phyloP scores from a whole-genome alignment of 2,797 vertebrate species.

The Clarias pachynema region DNA sequence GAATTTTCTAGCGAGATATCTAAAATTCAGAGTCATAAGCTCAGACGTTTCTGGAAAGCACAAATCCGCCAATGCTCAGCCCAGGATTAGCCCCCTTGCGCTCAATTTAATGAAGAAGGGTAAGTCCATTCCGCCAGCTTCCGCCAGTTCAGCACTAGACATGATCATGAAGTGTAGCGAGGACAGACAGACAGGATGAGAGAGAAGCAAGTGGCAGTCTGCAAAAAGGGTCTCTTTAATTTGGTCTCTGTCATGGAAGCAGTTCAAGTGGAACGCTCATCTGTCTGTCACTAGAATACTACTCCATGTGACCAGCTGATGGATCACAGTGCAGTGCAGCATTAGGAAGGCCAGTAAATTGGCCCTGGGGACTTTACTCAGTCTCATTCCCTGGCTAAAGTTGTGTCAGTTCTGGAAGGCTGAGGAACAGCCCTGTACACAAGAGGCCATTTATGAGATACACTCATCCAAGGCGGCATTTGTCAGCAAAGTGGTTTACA shows the following conservation, averaged over 20 bases:
- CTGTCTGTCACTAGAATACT: conserved; percentile 64
- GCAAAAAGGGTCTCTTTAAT: conserved; percentile 61
- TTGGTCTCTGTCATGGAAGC: conserved; percentile 55
- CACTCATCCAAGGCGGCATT: conserved; percentile 45
- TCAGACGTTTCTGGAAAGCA: conserved; percentile 53
- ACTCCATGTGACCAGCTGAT: conserved; percentile 59
- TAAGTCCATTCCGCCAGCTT: conserved; percentile 63
- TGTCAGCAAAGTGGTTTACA: conserved; percentile 53
- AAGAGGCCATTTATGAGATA: conserved; percentile 48
- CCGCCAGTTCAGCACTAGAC: conserved; percentile 58
- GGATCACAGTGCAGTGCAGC: conserved; percentile 56
- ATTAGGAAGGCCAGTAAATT: conserved; percentile 59
- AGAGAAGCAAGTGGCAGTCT: conserved; percentile 44
- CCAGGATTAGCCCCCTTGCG: conserved; percentile 62
- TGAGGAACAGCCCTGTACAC: conserved; percentile 41
- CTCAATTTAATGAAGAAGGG: conserved; percentile 61
- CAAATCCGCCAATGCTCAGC: conserved; percentile 57
- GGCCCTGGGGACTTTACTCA: conserved; percentile 49
- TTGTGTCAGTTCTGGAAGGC: conserved; percentile 31
- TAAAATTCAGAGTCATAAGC: conserved; percentile 59
- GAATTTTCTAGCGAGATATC: conserved; percentile 49
- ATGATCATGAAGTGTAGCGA: conserved; percentile 60
- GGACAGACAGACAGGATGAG: conserved; percentile 53
- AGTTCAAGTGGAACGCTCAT: conserved; percentile 60
- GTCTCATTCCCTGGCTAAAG: conserved; percentile 44